Conservation (phyloP, 2,797 vertebrate genomes). For the Esox lucius region DNA sequence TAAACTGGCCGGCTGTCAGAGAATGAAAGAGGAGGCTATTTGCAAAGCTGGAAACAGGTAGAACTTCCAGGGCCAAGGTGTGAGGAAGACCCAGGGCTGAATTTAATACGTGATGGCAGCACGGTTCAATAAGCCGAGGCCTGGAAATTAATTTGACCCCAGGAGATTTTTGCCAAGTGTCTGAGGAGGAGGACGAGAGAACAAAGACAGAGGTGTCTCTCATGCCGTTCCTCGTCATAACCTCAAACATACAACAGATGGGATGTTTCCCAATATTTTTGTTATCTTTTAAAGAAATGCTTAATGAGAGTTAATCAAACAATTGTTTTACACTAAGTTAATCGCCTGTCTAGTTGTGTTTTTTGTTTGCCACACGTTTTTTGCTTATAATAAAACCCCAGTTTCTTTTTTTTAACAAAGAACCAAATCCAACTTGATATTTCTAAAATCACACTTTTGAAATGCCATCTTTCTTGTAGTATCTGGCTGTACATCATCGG, state of each 20-base stretch:
- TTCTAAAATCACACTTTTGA: too few species aligned
- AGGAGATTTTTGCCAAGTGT: conserved; percentile 15
- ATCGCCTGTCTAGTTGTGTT: not conserved
- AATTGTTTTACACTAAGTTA: not conserved
- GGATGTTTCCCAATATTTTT: not conserved
- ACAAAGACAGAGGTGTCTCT: not conserved
- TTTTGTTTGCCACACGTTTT: too few species aligned
- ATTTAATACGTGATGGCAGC: conserved; percentile 22
- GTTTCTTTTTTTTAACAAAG: too few species aligned
- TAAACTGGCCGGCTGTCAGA: conserved; percentile 7
- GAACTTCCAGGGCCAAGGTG: conserved; percentile 4
- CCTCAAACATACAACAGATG: not conserved
- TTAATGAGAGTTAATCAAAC: not conserved
- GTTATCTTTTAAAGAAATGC: not conserved
- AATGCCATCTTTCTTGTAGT: too few species aligned
- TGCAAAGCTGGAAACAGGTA: conserved; percentile 9
- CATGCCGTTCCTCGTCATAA: not conserved
- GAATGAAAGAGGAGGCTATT: conserved; percentile 19
- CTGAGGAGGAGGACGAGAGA: not conserved
- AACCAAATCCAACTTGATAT: too few species aligned
- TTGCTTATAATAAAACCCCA: too few species aligned
- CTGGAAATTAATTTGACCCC: conserved; percentile 29
- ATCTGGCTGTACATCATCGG: too few species aligned
- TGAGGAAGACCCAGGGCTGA: conserved; percentile 23
- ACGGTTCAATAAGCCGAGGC: conserved; percentile 35